Evolutionary conservation across 64 coral and sea anemone genomes (phyloP), one percentile per base, ranked within the genome.

Genomic region (Trachythela sp.): DNA sequence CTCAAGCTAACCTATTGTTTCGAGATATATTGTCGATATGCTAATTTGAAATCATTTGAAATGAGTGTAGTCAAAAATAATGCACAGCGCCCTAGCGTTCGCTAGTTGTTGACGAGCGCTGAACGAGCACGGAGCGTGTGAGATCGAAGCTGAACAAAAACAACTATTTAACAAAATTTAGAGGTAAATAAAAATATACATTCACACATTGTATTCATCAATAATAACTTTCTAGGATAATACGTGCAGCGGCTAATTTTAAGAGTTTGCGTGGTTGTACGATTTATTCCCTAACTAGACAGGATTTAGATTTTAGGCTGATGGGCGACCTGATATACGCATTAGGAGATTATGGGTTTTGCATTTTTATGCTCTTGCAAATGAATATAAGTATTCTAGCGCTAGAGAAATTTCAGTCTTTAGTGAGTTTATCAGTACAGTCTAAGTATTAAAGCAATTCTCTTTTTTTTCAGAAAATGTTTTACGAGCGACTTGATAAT

Each of bases 21-120:
- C 34, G 75, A 80, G 56, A 64, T 64, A 52, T 52, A 52, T 52
- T 52, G 49, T 52, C 49, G 49, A 52, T 52, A 64, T 64, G 56
- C 56, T 64, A 64, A 37, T 80, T 37, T 80, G 31, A 37, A 80
- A 2, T 72, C 75, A 37, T 39, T 35, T 80, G 9, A 39, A 80
- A 20, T 26, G 56, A 64, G 34, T 80, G 31, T 10, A 37, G 26
- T 30, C 26, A 80, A 68, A n/a, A 68, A 6, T 68, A 68, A 22
- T 68, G 59, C 59, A 80, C 33, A 80, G 75, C 2, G 75, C 75
- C 75, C 37, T 37, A 29, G 75, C 75, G 75, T 37, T 15, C 75
- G 3, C 59, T 68, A 80, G 75, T 80, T 80, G 75, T 36, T 80
- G 75, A 80, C 75, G 75, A 80, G 75, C 34, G 4, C 20, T 80